phyloP scores from a whole-genome alignment of 2,113 vertebrate genomes.

The Tautogolabrus adspersus region DNA sequence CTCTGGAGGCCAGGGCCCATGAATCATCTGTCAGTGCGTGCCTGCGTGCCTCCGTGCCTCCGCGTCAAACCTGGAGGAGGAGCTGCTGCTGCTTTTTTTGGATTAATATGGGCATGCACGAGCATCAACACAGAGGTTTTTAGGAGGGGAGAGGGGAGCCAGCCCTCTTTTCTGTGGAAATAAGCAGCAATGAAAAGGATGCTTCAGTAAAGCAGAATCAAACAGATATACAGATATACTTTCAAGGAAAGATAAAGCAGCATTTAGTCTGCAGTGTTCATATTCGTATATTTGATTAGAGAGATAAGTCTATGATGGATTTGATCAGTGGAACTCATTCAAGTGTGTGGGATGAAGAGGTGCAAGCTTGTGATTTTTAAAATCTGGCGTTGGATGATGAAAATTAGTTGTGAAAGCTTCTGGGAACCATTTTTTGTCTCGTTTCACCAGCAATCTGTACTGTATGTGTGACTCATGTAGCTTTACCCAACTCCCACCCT shows the following conservation, averaged over 20 bases:
- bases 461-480: slow-evolving; percentile 52
- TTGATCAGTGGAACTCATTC: not conserved
- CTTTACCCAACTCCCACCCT: not conserved
- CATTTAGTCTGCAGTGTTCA: not conserved
- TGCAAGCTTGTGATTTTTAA: not conserved
- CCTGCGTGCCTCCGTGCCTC: slow-evolving; percentile 58
- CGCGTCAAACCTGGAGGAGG: slow-evolving; percentile 61
- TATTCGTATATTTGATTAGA: not conserved
- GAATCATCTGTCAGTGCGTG: slow-evolving; percentile 74
- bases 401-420: slow-evolving; percentile 8
- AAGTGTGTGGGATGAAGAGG: not conserved
- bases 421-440: slow-evolving; percentile 4
- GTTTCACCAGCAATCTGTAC: slow-evolving; percentile 28
- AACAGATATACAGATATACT: too few species aligned
- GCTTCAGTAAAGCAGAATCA: not conserved
- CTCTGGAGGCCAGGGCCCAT: slow-evolving; percentile 65
- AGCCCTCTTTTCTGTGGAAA: slow-evolving; percentile 20
- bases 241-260: not conserved
- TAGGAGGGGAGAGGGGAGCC: slow-evolving; percentile 21
- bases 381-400: not conserved
- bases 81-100: slow-evolving; percentile 61
- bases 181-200: slow-evolving; percentile 1
- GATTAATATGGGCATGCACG: slow-evolving; percentile 66
- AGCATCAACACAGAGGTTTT: slow-evolving; percentile 25
- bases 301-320: not conserved